Evolutionary conservation across 2,113 vertebrate species (phyloP), one percentile per base, ranked within the genome.

Genomic region (Lota lota): DNA sequence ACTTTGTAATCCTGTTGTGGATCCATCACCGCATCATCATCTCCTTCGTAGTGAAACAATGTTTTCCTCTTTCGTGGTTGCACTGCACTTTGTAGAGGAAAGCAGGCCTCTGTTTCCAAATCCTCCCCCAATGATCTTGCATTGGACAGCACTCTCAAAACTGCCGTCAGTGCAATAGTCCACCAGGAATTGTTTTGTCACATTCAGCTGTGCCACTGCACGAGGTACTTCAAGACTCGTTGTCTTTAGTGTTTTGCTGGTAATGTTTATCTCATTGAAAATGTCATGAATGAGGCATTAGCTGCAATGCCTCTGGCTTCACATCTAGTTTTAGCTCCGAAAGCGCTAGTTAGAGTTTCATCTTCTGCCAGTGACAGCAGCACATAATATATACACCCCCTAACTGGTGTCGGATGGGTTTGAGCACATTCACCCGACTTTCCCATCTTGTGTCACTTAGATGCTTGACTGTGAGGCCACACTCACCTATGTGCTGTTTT

Each of bases 31-130:
- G 19, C 20, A 2, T 60, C 58, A 12, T 60, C 20, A 11, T 22
- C 22, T 63, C 61, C 61, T 63, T 33, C 15, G n/a, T 36, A 63
- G 17, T 63, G 22, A 60, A 36, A 63, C 61, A 63, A n/a, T 3
- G 7, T 17, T 28, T 63, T 63, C 61, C 24, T 63, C n/a, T 63
- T n/a, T 36, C 17, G 24, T 28, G 61, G 28, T 36, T 21, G 24
- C 22, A 63, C 61, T 33, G 58, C 20, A 60, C 20, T 22, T 60
- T 60, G 58, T 22, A 8, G 19, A 22, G 19, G 58, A 60, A 60
- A 60, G 21, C 58, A 60, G 58, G 58, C 58, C 58, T 57, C 54
- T 20, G 57, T 59, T 60, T 60, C 58, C 58, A 60, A 60, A 22
- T 60, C 19, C 58, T 60, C 20, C 8, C 1, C 58, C 16, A 58